Conservation (phyloP, 2,797 vertebrate genomes). For the Pagetopsis macropterus region DNA sequence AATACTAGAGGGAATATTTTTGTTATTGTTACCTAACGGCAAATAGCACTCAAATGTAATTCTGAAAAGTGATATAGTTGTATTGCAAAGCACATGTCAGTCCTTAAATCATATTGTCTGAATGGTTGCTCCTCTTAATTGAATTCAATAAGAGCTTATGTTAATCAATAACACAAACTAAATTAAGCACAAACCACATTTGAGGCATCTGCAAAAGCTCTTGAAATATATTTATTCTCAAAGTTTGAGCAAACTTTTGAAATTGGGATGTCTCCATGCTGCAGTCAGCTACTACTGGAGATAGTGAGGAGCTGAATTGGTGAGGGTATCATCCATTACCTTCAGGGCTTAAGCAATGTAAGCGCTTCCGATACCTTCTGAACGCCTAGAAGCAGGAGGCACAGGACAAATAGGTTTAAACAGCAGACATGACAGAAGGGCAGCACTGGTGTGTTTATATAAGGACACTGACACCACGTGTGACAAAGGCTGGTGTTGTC, state of each 20-base stretch:
- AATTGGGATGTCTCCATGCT: slow-evolving; percentile 7
- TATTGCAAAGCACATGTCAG: slow-evolving; percentile 51
- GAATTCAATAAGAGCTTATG: slow-evolving; percentile 27
- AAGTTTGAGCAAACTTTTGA: slow-evolving; percentile 24
- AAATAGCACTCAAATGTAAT: slow-evolving; percentile 40
- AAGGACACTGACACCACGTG: slow-evolving; percentile 41
- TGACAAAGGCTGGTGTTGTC: slow-evolving; percentile 51
- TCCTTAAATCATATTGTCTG: slow-evolving; percentile 50
- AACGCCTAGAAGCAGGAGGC: slow-evolving; percentile 34
- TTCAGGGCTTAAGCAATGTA: slow-evolving; percentile 36
- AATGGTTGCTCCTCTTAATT: slow-evolving; percentile 22
- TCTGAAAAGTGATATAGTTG: slow-evolving; percentile 38
- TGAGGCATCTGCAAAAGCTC: slow-evolving; percentile 9
- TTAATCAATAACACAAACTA: slow-evolving; percentile 16
- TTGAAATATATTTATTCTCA: not conserved
- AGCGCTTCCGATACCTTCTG: slow-evolving; percentile 26
- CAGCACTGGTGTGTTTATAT: slow-evolving; percentile 48
- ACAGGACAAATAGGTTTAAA: slow-evolving; percentile 25
- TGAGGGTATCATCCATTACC: slow-evolving; percentile 37
- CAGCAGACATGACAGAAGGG: slow-evolving; percentile 62
- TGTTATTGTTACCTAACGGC: not conserved
- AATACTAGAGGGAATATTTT: not conserved
- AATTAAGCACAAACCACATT: not conserved
- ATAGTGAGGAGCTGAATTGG: slow-evolving; percentile 14
- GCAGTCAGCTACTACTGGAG: slow-evolving; percentile 5